Conservation (phyloP, 2,113 vertebrate species). For the Geococcyx californianus region DNA sequence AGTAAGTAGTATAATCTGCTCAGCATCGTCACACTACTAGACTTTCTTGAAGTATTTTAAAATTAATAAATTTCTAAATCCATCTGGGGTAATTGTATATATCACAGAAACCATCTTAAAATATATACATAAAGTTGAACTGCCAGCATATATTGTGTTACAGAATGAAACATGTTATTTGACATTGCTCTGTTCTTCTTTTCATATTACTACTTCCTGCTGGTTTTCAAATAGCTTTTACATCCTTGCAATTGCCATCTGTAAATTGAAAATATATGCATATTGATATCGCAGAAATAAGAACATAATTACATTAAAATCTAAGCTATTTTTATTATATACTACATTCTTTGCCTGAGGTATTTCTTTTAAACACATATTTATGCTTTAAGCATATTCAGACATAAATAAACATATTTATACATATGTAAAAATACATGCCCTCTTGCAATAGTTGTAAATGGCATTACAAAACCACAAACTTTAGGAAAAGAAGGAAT, state of each 20-base stretch:
- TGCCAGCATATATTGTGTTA: background rate
- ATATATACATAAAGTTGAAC: background rate
- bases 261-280: constrained; percentile 25
- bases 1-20: background rate
- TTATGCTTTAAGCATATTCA: background rate
- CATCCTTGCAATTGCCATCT: background rate
- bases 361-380: background rate
- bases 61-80: background rate
- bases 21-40: background rate
- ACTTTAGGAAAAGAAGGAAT: background rate
- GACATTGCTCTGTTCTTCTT: background rate
- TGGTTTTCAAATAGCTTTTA: constrained; percentile 29
- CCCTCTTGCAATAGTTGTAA: background rate
- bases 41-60: background rate
- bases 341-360: background rate
- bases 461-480: background rate
- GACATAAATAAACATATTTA: background rate
- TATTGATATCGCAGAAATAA: background rate
- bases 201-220: background rate
- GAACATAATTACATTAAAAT: background rate
- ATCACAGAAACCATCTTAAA: background rate
- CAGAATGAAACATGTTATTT: background rate
- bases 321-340: background rate
- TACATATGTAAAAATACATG: background rate
- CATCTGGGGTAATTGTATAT: background rate